phyloP scores from a whole-genome alignment of 2,797 vertebrate genomes.

The Microctenopoma stevenorrisi region DNA sequence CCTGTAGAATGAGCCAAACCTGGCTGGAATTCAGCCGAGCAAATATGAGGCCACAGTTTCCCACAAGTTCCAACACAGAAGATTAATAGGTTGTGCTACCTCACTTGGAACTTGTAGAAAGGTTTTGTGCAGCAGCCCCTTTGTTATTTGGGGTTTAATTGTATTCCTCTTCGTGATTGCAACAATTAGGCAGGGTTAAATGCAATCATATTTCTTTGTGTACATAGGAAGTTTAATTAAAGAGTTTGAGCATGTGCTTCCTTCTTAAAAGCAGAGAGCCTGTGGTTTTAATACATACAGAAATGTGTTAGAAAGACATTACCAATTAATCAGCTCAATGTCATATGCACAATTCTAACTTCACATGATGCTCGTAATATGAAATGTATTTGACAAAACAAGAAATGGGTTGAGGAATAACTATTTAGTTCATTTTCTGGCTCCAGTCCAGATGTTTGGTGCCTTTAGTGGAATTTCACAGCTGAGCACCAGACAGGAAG shows the following conservation, averaged over 20 bases:
- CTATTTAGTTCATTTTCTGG: conserved; percentile 42
- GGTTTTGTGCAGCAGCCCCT: conserved; percentile 17
- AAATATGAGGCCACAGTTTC: conserved; percentile 56
- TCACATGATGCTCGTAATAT: background rate
- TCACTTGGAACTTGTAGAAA: conserved; percentile 46
- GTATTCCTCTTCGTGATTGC: conserved; percentile 22
- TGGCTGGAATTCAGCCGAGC: conserved; percentile 60
- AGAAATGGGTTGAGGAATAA: conserved; percentile 5
- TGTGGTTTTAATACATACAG: background rate
- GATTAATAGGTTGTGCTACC: conserved; percentile 57
- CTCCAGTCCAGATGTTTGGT: conserved; percentile 51
- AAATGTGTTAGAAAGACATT: background rate
- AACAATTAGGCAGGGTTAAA: conserved; percentile 5
- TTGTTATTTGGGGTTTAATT: conserved; percentile 18
- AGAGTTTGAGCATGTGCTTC: background rate
- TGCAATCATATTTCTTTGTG: background rate
- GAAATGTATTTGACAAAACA: conserved; percentile 7
- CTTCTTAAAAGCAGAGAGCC: conserved; percentile 1
- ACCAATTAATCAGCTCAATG: background rate
- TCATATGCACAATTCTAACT: background rate
- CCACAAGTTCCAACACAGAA: conserved; percentile 50
- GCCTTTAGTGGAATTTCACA: conserved; percentile 72
- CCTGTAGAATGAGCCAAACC: conserved; percentile 61
- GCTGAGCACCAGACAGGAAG: conserved; percentile 60
- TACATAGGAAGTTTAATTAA: conserved; percentile 7